Percentiles rank a stretch among this genome's conserved stretches.
Conservation (phyloP, 2,888 invertebrate genomes). For the Eurytoma adleriae region DNA sequence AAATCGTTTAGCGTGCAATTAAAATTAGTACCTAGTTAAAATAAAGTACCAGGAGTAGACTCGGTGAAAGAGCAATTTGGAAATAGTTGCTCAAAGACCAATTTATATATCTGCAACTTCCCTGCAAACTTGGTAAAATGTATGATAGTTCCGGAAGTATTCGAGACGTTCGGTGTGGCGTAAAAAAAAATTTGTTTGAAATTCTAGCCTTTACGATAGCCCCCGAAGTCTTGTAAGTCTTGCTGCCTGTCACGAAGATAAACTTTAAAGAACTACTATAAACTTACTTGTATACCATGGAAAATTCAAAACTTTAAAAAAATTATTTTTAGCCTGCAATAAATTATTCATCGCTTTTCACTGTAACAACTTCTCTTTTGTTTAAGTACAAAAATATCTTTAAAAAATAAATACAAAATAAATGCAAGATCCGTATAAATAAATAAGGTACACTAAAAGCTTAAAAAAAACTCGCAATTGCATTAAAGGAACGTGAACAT, state of each 20-base stretch:
- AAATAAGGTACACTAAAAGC: no score
- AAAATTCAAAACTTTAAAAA: slow-evolving; percentile 25
- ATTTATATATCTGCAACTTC: slow-evolving; percentile 23
- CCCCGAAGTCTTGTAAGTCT: slow-evolving; percentile 19
- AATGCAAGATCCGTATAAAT: no score
- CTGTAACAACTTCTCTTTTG: no score
- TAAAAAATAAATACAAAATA: no score
- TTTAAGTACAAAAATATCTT: no score
- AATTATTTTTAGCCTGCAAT: slow-evolving; percentile 14
- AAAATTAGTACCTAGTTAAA: no score
- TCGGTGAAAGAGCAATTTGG: slow-evolving; percentile 14
- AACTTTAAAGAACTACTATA: slow-evolving; percentile 47
- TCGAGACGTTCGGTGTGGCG: slow-evolving; percentile 26
- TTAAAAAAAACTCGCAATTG: no score
- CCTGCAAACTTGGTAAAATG: slow-evolving; percentile 12
- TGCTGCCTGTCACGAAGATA: slow-evolving; percentile 25
- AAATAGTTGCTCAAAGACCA: slow-evolving; percentile 32
- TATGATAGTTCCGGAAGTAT: slow-evolving; percentile 48
- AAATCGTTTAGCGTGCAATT: no score
- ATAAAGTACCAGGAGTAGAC: no score
- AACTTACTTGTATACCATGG: slow-evolving; percentile 30
- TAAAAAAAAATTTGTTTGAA: slow-evolving; percentile 52
- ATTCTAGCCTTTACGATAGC: slow-evolving; percentile 48
- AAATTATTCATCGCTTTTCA: slow-evolving; percentile 30
- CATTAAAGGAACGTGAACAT: no score